phyloP scores from a whole-genome alignment of 2,113 vertebrate species.

The Capricornis sumatraensis region DNA sequence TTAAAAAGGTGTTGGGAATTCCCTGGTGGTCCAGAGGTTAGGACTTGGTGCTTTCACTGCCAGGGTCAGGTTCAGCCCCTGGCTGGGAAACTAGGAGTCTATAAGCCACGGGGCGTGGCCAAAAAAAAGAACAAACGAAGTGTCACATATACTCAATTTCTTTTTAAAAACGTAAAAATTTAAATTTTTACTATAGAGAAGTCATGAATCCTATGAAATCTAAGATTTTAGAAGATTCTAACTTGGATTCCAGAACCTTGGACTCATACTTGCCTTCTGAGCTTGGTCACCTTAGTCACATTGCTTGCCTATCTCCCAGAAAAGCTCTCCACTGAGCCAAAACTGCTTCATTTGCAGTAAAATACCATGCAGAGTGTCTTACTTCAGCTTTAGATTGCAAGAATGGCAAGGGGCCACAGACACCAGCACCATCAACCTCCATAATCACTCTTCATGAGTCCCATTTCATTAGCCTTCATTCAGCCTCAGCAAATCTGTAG shows the following conservation, averaged over 20 bases:
- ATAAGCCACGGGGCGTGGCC: neutral
- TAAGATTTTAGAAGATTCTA: neutral
- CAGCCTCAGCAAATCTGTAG: neutral
- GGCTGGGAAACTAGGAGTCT: neutral
- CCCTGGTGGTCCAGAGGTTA: neutral
- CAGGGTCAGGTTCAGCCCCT: neutral
- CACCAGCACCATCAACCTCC: neutral
- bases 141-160: neutral
- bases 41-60: neutral
- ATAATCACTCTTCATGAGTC: neutral
- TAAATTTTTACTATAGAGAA: neutral
- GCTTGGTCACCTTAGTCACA: neutral
- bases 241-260: slow-evolving; percentile 17
- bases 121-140: neutral
- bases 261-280: neutral
- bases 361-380: neutral
- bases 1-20: neutral
- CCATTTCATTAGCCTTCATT: neutral
- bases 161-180: neutral
- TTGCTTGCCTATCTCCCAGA: neutral
- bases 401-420: neutral
- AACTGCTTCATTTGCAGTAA: neutral
- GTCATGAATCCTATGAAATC: neutral
- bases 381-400: neutral
- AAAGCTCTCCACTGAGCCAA: neutral